Evolutionary conservation across 2,888 invertebrate genomes (phyloP).

Genomic region (Axea sp.): DNA sequence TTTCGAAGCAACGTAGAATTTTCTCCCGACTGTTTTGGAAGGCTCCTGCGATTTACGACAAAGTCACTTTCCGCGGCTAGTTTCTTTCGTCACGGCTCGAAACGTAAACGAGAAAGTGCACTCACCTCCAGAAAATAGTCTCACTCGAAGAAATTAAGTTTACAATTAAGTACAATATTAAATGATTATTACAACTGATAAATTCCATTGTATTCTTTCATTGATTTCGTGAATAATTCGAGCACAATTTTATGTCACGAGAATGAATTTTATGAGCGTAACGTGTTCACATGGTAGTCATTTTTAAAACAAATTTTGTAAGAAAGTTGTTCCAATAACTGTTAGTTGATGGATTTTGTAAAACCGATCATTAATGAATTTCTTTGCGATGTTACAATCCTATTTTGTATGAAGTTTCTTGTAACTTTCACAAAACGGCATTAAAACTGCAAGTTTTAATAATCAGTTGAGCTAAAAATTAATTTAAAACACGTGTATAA

Average conservation of each 20-base stretch:
- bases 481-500: slow-evolving; percentile 36
- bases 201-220: slow-evolving; percentile 5
- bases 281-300: too few species aligned
- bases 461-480: slow-evolving; percentile 26
- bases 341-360: not conserved
- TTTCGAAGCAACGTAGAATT: slow-evolving; percentile 30
- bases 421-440: slow-evolving; percentile 39
- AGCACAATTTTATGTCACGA: too few species aligned
- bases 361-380: not conserved
- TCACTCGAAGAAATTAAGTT: slow-evolving; percentile 50
- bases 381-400: not conserved
- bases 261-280: too few species aligned
- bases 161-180: slow-evolving; percentile 17
- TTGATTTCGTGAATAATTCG: not conserved
- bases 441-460: slow-evolving; percentile 34
- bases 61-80: slow-evolving; percentile 61
- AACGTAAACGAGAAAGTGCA: slow-evolving; percentile 63
- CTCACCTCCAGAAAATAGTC: slow-evolving; percentile 53
- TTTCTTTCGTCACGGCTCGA: slow-evolving; percentile 64
- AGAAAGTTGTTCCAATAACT: not conserved
- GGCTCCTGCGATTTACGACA: slow-evolving; percentile 56
- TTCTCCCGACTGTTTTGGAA: slow-evolving; percentile 44
- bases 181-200: slow-evolving; percentile 24
- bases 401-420: slow-evolving; percentile 23
- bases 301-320: too few species aligned